Evolutionary conservation across 1,140 invertebrate genomes (phyloP), one percentile per base, ranked within the genome.

Genomic region (Pseudomyrmex flavicornis): DNA sequence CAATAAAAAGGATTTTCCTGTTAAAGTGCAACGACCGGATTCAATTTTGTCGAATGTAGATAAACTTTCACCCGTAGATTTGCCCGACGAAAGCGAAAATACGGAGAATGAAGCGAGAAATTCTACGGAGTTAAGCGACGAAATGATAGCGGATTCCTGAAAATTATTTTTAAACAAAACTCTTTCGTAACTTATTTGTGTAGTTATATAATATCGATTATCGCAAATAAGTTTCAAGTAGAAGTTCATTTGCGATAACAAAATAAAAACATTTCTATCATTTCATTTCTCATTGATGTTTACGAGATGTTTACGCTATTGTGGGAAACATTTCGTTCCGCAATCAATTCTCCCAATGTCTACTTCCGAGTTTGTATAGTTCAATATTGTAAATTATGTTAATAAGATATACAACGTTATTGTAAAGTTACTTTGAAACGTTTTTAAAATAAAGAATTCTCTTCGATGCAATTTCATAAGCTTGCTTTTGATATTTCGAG

Each of bases 11-110:
- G 69, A 79, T 52, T 12, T 10, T 1, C 46, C 70, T 17, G 52
- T 80, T 20, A 89, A 85, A 35, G 48, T 46, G 13, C 87, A 83
- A 72, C 58, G 13, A 15, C 59, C 66, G 17, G 35, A 50, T 2
- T 17, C 62, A 13, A 2, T 80, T 48, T 48, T 79, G 20, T 76
- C 86, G 8, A 88, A 88, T 44, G 84, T 88, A 22, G 44, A 62
- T 15, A 88, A 88, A 82, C 0, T 83, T 3, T 12, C 15, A 0
- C 58, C 63, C 15, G 54, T 85, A 17, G 54, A 69, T 50, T 48
- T 76, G 1, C 48, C 70, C 13, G 58, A 88, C 15, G 22, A 70
- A 73, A 73, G 17, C 17, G 68, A 88, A 46, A 73, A 3, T 1
- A 35, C 35, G 5, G 26, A 82, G 0, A 52, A 58, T 13, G 62